Conservation (phyloP, 1,140 invertebrate genomes). For the Drosophila seguyi region DNA sequence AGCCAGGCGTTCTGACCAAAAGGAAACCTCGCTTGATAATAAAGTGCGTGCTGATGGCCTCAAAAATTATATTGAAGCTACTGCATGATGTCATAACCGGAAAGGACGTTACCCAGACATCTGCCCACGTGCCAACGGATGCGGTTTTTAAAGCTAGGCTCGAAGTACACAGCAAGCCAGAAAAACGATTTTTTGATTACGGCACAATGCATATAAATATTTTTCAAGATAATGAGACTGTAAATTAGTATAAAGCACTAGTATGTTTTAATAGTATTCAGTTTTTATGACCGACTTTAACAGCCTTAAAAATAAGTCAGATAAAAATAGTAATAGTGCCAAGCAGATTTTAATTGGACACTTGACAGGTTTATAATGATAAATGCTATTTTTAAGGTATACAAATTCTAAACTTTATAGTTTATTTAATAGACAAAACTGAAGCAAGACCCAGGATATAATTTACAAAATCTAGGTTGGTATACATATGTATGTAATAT, state of each 20-base stretch:
- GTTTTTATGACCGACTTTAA: not conserved
- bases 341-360: no score
- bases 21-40: constrained; percentile 3
- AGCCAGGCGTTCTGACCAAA: fast-evolving
- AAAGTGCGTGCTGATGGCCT: constrained; percentile 16
- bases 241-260: not conserved
- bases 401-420: not conserved
- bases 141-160: constrained; percentile 14
- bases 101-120: not conserved
- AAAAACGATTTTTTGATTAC: not conserved
- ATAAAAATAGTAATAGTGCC: no score
- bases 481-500: not conserved
- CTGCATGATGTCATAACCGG: constrained; percentile 30
- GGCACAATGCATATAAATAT: constrained; percentile 1
- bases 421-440: not conserved
- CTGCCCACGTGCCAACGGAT: not conserved
- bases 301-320: not conserved
- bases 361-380: not conserved
- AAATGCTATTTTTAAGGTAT: not conserved
- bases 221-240: not conserved
- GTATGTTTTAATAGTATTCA: not conserved
- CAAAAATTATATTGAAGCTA: not conserved
- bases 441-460: not conserved
- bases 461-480: not conserved
- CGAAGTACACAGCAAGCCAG: constrained; percentile 13